These are phyloP conservation scores for Dasypolia templi DNA, from an alignment of 2,888 invertebrate species.

Conservation along the genomic window DNA sequence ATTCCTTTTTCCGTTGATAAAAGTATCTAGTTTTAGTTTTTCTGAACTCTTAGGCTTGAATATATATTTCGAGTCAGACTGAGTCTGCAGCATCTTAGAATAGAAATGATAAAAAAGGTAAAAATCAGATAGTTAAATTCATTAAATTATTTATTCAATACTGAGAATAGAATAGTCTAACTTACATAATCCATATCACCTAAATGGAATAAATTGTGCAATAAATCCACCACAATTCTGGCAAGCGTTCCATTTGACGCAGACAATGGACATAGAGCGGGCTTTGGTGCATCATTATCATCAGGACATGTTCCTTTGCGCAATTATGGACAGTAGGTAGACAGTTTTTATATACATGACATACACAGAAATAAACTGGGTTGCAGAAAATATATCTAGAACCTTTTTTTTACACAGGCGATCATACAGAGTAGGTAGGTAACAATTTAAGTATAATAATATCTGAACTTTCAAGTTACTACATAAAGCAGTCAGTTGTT, in stretches of 20 bases:
- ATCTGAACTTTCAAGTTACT: neutral
- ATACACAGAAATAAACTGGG: neutral
- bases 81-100: neutral
- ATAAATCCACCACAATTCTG: conserved; percentile 56
- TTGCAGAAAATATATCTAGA: conserved; percentile 17
- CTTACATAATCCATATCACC: conserved; percentile 69
- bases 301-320: neutral
- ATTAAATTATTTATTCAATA: conserved; percentile 87
- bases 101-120: conserved; percentile 19
- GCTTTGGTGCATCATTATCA: conserved; percentile 3
- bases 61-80: too few species aligned
- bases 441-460: conserved; percentile 13
- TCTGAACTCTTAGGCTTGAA: too few species aligned
- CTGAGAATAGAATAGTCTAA: conserved; percentile 82
- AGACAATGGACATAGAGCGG: conserved; percentile 43
- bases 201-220: conserved; percentile 75
- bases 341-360: neutral
- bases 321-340: neutral
- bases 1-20: neutral
- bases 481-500: neutral
- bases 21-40: neutral
- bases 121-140: conserved; percentile 63
- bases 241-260: conserved; percentile 57
- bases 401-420: neutral
- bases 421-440: too few species aligned